These are phyloP conservation scores for Carpatolechia fugitivella DNA, from an alignment of 2,888 invertebrate genomes.

Conservation along the genomic window DNA sequence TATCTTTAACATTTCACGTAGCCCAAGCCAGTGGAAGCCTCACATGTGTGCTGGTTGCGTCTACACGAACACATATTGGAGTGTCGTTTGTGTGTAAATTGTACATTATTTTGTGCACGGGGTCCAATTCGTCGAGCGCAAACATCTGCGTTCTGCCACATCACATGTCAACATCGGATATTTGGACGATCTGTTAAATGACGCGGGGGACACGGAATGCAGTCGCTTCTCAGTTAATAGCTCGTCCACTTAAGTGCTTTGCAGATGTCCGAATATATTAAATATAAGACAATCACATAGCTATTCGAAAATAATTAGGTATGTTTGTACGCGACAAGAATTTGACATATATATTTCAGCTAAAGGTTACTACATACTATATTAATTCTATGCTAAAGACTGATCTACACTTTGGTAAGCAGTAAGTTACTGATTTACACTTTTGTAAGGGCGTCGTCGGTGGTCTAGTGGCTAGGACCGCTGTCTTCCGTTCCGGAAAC, in stretches of 20 bases:
- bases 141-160: constrained; percentile 12
- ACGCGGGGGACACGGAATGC: background rate
- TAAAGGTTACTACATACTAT: too few relatives aligned
- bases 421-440: too few relatives aligned
- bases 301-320: background rate
- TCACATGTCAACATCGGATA: constrained; percentile 8
- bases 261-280: background rate
- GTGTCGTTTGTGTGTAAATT: background rate
- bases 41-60: background rate
- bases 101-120: background rate
- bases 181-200: constrained; percentile 5
- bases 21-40: background rate
- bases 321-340: background rate
- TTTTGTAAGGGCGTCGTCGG: too few relatives aligned
- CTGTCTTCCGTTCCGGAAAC: too few relatives aligned
- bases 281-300: background rate
- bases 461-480: too few relatives aligned
- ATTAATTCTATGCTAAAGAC: too few relatives aligned
- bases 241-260: background rate
- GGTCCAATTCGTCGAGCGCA: background rate
- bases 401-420: too few relatives aligned
- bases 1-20: background rate
- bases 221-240: background rate
- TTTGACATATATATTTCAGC: too few relatives aligned
- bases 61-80: background rate